A percentile compares a stretch with the other conserved stretches of the same genome.
Conservation (phyloP, 2,888 invertebrate genomes). For the Aporophyla nigra region DNA sequence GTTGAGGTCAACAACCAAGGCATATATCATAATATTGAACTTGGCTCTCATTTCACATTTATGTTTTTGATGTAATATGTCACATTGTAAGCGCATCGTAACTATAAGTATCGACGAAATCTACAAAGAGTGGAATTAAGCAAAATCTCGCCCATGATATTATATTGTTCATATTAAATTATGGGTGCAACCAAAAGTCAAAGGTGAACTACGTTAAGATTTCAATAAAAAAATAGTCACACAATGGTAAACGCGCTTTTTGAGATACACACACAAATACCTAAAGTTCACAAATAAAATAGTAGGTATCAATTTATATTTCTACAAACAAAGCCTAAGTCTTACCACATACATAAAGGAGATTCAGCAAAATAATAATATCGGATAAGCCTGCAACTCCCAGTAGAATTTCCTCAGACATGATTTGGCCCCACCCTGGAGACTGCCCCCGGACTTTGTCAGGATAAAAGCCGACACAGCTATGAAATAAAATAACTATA, state of each 20-base stretch:
- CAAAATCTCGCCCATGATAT: neutral
- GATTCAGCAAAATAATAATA: conserved; percentile 23
- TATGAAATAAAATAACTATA: conserved; percentile 58
- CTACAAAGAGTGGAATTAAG: neutral
- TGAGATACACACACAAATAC: neutral
- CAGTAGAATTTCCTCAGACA: conserved; percentile 57
- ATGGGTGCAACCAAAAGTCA: neutral
- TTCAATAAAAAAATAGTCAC: neutral
- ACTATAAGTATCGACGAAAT: neutral
- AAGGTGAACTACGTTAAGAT: neutral
- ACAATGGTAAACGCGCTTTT: neutral
- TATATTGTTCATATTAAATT: neutral
- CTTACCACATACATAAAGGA: neutral
- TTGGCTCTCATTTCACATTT: too few relatives aligned
- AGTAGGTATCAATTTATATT: too few relatives aligned
- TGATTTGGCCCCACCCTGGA: conserved; percentile 49
- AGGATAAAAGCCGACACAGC: conserved; percentile 50
- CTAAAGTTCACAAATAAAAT: neutral
- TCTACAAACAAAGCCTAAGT: neutral
- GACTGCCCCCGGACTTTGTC: conserved; percentile 42
- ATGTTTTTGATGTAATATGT: neutral
- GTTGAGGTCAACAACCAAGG: too few relatives aligned
- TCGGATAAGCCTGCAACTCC: conserved; percentile 43
- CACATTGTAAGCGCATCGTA: too few relatives aligned
- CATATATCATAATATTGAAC: too few relatives aligned